Conservation (phyloP, 2,888 invertebrate genomes). For the Molanna angustata region DNA sequence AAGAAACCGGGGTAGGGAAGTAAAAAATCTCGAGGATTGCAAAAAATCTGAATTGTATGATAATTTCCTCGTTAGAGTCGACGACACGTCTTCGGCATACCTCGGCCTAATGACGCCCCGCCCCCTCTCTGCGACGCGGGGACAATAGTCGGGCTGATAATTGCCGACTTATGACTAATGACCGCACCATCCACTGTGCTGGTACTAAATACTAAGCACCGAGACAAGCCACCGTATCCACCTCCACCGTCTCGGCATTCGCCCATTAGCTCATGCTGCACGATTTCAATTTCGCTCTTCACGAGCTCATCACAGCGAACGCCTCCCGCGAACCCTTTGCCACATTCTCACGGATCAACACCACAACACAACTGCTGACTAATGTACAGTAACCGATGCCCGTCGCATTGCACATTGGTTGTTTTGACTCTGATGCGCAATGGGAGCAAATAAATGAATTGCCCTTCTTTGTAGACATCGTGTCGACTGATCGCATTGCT, state of each 20-base stretch:
- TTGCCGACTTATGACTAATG: constrained; percentile 27
- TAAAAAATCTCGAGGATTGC: not conserved
- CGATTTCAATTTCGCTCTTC: constrained; percentile 32
- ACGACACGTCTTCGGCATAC: constrained; percentile 6
- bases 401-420: no score
- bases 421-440: no score
- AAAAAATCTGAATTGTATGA: constrained; percentile 2
- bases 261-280: constrained; percentile 30
- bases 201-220: constrained; percentile 9
- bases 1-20: not conserved
- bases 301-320: constrained; percentile 23
- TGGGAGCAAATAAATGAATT: no score
- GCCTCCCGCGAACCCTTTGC: no score
- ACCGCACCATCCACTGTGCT: constrained; percentile 5
- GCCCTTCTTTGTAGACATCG: no score
- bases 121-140: constrained; percentile 2
- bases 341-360: no score
- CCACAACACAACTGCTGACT: no score
- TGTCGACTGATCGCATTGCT: no score
- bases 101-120: constrained; percentile 1
- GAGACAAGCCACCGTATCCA: no score
- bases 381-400: no score
- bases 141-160: constrained; percentile 15
- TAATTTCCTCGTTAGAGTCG: not conserved
- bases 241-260: not conserved